Conservation (phyloP, 2,113 vertebrate species). For the Octodon degus region DNA sequence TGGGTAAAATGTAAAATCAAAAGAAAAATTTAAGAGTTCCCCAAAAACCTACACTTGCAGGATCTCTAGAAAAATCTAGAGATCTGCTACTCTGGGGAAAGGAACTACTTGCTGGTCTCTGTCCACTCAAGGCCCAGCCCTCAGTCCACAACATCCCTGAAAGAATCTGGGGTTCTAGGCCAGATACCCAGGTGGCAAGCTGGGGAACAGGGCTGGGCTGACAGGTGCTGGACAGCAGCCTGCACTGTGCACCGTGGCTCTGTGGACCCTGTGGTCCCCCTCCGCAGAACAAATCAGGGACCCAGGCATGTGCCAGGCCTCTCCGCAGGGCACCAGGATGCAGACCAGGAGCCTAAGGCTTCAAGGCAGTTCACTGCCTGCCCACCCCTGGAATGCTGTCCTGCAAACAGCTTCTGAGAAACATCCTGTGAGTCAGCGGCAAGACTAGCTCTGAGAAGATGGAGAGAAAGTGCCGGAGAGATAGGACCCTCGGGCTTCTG, state of each 20-base stretch:
- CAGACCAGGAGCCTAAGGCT: background rate
- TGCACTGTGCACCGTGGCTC: no score
- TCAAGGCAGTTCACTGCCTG: rapidly evolving
- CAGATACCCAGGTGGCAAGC: background rate
- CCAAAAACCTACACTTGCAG: background rate
- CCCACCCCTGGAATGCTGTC: background rate
- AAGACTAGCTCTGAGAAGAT: background rate
- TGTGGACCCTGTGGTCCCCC: background rate
- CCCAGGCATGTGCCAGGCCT: background rate
- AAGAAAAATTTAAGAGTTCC: background rate
- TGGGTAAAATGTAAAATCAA: background rate
- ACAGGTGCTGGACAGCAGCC: background rate
- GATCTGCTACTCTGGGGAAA: background rate
- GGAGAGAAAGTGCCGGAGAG: background rate
- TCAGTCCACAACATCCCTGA: background rate
- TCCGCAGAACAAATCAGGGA: background rate
- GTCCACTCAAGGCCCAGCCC: background rate
- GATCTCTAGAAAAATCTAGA: background rate
- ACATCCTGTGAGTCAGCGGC: background rate
- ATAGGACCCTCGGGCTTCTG: rapidly evolving
- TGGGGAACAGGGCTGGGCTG: background rate
- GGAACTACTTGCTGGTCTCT: background rate
- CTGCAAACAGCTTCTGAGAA: background rate
- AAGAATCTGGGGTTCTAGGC: background rate
- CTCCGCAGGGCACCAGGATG: rapidly evolving